Evolutionary conservation across 1,140 invertebrate species (phyloP).

Genomic region (Pseudomyrmex pallidus): DNA sequence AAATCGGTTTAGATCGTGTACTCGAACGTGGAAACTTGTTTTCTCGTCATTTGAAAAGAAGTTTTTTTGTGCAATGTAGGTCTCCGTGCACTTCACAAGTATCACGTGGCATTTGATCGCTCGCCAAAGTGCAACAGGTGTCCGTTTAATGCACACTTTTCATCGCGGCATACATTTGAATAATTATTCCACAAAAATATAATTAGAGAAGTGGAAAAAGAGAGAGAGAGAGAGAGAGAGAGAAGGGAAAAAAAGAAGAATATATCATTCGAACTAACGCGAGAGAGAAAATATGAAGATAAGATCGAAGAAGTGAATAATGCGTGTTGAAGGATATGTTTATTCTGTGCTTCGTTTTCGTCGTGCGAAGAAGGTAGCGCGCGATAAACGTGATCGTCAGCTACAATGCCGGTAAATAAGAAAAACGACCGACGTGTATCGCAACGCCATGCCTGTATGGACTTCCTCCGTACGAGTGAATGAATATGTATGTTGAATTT

Average conservation of each 20-base stretch:
- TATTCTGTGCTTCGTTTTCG: background rate
- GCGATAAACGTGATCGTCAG: background rate
- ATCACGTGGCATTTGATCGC: conserved; percentile 38
- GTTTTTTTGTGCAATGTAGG: no score
- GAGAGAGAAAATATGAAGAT: background rate
- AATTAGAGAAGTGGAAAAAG: background rate
- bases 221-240: background rate
- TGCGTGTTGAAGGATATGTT: background rate
- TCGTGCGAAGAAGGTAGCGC: background rate
- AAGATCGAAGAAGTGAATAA: background rate
- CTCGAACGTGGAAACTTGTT: no score
- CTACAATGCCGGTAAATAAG: background rate
- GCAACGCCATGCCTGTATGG: conserved; percentile 64
- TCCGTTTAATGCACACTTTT: conserved; percentile 28
- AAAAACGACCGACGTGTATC: conserved; percentile 50
- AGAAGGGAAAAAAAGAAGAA: background rate
- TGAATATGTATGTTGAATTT: conserved; percentile 79
- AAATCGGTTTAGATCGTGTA: no score
- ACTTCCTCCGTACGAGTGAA: conserved; percentile 74
- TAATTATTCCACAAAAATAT: conserved; percentile 5
- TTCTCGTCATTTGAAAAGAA: no score
- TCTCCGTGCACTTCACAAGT: background rate
- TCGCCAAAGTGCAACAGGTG: conserved; percentile 40
- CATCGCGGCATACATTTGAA: conserved; percentile 9
- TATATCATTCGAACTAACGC: background rate